phyloP scores from a whole-genome alignment of 1,140 invertebrate genomes.

The Berghia stephanieae region DNA sequence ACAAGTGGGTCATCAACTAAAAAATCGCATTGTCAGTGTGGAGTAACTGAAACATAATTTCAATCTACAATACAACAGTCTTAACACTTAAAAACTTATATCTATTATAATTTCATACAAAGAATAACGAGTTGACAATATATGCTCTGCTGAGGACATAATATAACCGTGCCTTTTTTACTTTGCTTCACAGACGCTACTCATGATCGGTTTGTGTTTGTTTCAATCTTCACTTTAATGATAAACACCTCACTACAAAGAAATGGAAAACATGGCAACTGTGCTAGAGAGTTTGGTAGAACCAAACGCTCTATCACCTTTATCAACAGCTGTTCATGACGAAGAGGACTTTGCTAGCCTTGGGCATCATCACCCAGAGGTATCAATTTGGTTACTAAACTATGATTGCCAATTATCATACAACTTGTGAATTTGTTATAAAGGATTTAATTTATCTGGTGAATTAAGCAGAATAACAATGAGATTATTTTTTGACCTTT shows the following conservation, averaged over 20 bases:
- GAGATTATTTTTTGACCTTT: too few relatives aligned
- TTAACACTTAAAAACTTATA: too few relatives aligned
- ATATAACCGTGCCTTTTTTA: not conserved
- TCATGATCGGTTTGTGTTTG: not conserved
- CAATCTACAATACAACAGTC: too few relatives aligned
- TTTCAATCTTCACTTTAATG: not conserved
- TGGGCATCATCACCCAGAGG: conserved; percentile 23
- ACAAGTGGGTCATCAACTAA: too few relatives aligned
- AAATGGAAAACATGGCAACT: conserved; percentile 17
- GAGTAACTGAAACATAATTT: too few relatives aligned
- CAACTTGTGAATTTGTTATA: not conserved
- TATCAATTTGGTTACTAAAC: not conserved
- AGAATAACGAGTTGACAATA: too few relatives aligned
- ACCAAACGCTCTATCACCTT: conserved; percentile 21
- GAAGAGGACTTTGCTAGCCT: conserved; percentile 31
- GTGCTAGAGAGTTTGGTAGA: conserved; percentile 27
- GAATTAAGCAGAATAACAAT: too few relatives aligned
- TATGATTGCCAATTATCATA: not conserved
- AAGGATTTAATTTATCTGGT: not conserved
- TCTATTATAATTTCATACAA: too few relatives aligned
- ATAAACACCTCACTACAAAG: not conserved
- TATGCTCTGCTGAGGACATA: not conserved
- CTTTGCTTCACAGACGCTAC: not conserved
- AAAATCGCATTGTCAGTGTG: too few relatives aligned
- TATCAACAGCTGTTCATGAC: conserved; percentile 24